Percentiles rank a stretch among this genome's conserved stretches.
phyloP scores from a whole-genome alignment of 2,113 vertebrate species.

The Neolamprologus falcicula region DNA sequence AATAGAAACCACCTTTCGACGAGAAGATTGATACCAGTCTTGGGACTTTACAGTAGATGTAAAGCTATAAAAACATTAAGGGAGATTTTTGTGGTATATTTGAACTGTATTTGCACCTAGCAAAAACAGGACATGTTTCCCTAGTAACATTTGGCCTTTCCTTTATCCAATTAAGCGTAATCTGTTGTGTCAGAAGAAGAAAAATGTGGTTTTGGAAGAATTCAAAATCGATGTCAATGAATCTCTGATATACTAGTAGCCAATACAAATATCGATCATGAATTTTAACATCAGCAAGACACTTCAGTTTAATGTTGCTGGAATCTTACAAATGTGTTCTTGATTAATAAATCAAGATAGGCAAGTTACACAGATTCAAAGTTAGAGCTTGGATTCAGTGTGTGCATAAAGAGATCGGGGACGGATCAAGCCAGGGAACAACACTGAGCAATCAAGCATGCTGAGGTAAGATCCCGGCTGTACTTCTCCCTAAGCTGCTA shows the following conservation, averaged over 20 bases:
- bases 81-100: background rate
- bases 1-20: background rate
- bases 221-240: background rate
- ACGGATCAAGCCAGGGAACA: background rate
- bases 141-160: background rate
- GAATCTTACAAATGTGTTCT: background rate
- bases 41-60: background rate
- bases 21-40: background rate
- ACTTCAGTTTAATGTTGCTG: background rate
- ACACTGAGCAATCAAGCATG: background rate
- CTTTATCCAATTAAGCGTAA: background rate
- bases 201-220: background rate
- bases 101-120: background rate
- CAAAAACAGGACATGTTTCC: background rate
- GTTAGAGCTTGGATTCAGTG: background rate
- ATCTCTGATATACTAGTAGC: background rate
- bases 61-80: background rate
- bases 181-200: background rate
- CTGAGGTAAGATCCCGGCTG: background rate
- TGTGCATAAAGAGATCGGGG: background rate
- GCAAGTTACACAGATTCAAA: background rate
- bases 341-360: background rate
- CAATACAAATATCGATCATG: background rate
- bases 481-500: conserved; percentile 11
- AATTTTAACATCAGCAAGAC: background rate